phyloP scores from a whole-genome alignment of 1,140 invertebrate species.

The Lysiphlebus fabarum region DNA sequence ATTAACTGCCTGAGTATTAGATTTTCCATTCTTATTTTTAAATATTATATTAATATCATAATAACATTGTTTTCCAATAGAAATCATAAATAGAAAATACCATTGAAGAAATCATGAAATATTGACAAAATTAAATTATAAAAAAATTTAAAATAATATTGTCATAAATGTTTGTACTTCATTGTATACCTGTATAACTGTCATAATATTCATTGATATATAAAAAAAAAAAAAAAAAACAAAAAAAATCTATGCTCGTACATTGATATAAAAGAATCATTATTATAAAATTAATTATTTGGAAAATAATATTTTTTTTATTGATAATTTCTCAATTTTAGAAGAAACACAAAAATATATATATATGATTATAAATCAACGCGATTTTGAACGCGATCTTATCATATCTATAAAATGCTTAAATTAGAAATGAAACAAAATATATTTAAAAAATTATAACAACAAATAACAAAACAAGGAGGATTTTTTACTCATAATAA shows the following conservation, averaged over 20 bases:
- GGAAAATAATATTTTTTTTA: too few species aligned
- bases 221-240: not conserved
- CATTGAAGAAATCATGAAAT: not conserved
- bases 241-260: not conserved
- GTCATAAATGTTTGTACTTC: slow-evolving; percentile 16
- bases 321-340: too few species aligned
- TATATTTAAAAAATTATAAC: slow-evolving; percentile 1
- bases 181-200: slow-evolving; percentile 25
- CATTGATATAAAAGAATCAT: not conserved
- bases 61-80: too few species aligned
- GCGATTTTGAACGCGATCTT: slow-evolving; percentile 25
- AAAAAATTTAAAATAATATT: slow-evolving; percentile 2
- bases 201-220: slow-evolving; percentile 19
- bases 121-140: not conserved
- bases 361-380: too few species aligned
- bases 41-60: too few species aligned
- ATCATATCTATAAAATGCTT: slow-evolving; percentile 46
- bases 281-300: too few species aligned
- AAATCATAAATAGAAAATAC: not conserved
- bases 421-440: slow-evolving; percentile 26
- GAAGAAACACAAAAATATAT: too few species aligned
- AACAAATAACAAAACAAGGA: slow-evolving; percentile 22
- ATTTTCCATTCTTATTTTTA: too few species aligned
- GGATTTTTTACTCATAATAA: slow-evolving; percentile 44
- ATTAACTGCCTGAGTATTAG: too few species aligned